Evolutionary conservation across 2,888 invertebrate species (phyloP).

Genomic region (Stenoptilia bipunctidactyla): DNA sequence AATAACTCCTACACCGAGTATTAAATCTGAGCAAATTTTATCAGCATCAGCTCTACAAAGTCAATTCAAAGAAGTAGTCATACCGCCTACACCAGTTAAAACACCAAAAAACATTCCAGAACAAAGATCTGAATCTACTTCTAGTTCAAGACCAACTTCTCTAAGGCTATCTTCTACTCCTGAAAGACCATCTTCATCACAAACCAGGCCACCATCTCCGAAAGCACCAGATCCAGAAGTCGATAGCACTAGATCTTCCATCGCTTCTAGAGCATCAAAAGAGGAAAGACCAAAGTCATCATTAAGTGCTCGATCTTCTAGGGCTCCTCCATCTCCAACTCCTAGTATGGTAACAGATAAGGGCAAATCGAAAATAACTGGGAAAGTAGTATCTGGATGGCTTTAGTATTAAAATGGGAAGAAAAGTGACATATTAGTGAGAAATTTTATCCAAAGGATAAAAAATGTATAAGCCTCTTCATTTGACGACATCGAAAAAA

Average conservation of each 20-base stretch:
- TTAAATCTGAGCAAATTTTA: slow-evolving; percentile 38
- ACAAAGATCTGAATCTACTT: slow-evolving; percentile 5
- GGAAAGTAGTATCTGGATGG: slow-evolving; percentile 81
- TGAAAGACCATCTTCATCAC: not conserved
- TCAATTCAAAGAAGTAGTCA: slow-evolving; percentile 27
- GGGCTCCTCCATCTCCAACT: slow-evolving; percentile 36
- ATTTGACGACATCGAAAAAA: too few species aligned
- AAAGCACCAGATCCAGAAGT: not conserved
- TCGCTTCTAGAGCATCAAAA: slow-evolving; percentile 20
- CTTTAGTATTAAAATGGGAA: slow-evolving; percentile 51
- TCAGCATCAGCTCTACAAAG: slow-evolving; percentile 45
- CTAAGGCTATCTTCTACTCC: not conserved
- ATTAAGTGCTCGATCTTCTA: slow-evolving; percentile 30
- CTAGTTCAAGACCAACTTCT: slow-evolving; percentile 2
- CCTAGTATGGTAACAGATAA: slow-evolving; percentile 50
- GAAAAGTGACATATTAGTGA: slow-evolving; percentile 39
- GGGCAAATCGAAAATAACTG: slow-evolving; percentile 81
- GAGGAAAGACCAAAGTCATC: slow-evolving; percentile 18
- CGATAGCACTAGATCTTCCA: slow-evolving; percentile 2
- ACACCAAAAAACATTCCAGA: slow-evolving; percentile 6
- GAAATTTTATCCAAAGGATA: slow-evolving; percentile 15
- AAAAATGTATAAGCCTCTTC: too few species aligned
- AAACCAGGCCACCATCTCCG: not conserved
- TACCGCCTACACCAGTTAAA: slow-evolving; percentile 10
- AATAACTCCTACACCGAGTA: slow-evolving; percentile 42